Conservation (phyloP, 2,888 invertebrate species). For the Plebejus anna region DNA sequence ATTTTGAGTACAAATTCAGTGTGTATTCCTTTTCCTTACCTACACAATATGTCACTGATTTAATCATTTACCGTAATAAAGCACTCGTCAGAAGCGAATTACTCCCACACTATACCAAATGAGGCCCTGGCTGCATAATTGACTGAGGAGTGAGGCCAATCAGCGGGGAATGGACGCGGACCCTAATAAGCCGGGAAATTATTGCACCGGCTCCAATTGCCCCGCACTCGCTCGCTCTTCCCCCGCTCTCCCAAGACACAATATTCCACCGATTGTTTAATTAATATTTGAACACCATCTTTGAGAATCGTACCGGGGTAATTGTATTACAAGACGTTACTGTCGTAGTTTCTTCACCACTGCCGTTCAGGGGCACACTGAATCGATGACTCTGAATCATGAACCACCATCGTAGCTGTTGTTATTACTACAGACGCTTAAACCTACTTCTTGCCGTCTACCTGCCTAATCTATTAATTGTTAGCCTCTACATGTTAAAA, state of each 20-base stretch:
- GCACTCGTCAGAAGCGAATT: not conserved
- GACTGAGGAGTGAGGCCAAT: not conserved
- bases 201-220: not conserved
- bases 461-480: too few species aligned
- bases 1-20: too few species aligned
- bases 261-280: not conserved
- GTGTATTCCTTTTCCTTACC: too few species aligned
- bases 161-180: not conserved
- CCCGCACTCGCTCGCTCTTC: not conserved
- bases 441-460: too few species aligned
- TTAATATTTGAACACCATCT: conserved; percentile 2
- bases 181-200: not conserved
- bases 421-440: too few species aligned
- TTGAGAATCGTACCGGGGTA: not conserved
- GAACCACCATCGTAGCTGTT: too few species aligned
- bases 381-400: too few species aligned
- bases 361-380: not conserved
- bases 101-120: not conserved
- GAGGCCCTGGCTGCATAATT: conserved; percentile 5
- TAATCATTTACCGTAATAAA: not conserved
- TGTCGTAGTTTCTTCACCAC: not conserved
- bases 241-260: not conserved
- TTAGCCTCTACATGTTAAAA: too few species aligned
- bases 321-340: not conserved
- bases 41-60: too few species aligned